Evolutionary conservation across 2,113 vertebrate genomes (phyloP), one percentile per base, ranked within the genome.

Genomic region (Brevimyrus niger): DNA sequence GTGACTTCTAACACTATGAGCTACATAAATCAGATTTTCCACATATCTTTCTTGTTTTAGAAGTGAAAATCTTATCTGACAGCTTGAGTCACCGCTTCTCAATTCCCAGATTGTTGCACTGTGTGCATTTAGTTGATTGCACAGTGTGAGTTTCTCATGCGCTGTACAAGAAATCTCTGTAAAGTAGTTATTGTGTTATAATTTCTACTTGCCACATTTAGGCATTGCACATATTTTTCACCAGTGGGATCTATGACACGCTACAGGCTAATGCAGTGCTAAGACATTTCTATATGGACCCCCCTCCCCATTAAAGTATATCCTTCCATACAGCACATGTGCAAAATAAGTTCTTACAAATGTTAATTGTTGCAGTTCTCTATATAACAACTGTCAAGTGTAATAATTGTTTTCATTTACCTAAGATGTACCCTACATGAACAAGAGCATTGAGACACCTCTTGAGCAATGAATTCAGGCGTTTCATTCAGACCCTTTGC

Each of bases 111-210:
- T 38, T 51, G 44, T 35, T 35, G 61, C 38, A 82, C n/a, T 50
- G 48, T 10, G 19, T 53, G 48, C 88, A 89, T 80, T 80, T 50
- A 84, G 88, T 83, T 89, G 47, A 89, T 58, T 89, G 80, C 53
- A 6, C 50, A 83, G 82, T 10, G 82, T 44, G 53, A 46, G 50
- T 13, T 82, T 61, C 27, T 65, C 38, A 86, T 86, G 88, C 31
- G n/a, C 53, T 48, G 76, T 21, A 82, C 17, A 23, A 48, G 88
- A 61, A 86, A 65, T 61, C 55, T 55, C 19, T 86, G 47, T n/a
- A 21, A 46, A 42, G 15, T 23, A 65, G 89, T 48, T 61, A 89
- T 89, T 89, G 44, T 35, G 23, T 82, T 53, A 89, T 86, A 53
- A 86, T 89, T 65, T 65, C 23, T 47, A 23, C 53, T 31, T 47